A percentile compares a stretch with the other conserved stretches of the same genome.
Evolutionary conservation across 2,797 vertebrate species (phyloP).

Genomic region (Xiphophorus birchmanni): DNA sequence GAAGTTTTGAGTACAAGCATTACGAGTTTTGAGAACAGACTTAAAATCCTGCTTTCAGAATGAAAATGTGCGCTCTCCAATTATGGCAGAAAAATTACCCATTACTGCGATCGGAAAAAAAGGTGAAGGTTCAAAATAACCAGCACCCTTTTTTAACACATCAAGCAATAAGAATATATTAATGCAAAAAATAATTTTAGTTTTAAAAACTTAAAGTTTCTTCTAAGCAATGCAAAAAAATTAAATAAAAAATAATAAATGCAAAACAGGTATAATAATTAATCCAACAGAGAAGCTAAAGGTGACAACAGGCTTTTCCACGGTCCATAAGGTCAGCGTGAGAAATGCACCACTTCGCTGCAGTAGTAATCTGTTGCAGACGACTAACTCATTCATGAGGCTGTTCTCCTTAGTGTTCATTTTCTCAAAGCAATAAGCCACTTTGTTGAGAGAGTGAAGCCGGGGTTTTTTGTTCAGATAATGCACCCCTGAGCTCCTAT

Average conservation of each 20-base stretch:
- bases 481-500: slow-evolving; percentile 56
- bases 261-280: slow-evolving; percentile 39
- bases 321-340: slow-evolving; percentile 42
- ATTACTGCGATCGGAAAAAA: background rate
- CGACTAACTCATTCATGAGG: slow-evolving; percentile 76
- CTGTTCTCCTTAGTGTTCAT: slow-evolving; percentile 59
- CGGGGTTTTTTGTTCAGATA: slow-evolving; percentile 48
- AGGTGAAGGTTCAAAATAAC: background rate
- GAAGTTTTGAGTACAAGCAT: no score
- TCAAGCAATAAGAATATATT: background rate
- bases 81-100: no score
- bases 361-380: slow-evolving; percentile 71
- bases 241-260: background rate
- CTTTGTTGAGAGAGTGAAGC: slow-evolving; percentile 63
- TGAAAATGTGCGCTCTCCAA: no score
- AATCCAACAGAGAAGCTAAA: slow-evolving; percentile 39
- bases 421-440: slow-evolving; percentile 60
- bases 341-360: slow-evolving; percentile 63
- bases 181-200: background rate
- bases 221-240: background rate
- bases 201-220: background rate
- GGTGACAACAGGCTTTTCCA: slow-evolving; percentile 52
- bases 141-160: background rate
- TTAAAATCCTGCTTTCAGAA: no score
- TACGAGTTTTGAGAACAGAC: no score